Evolutionary conservation across 2,888 invertebrate genomes (phyloP).

Genomic region (Meghimatium bilineatum): DNA sequence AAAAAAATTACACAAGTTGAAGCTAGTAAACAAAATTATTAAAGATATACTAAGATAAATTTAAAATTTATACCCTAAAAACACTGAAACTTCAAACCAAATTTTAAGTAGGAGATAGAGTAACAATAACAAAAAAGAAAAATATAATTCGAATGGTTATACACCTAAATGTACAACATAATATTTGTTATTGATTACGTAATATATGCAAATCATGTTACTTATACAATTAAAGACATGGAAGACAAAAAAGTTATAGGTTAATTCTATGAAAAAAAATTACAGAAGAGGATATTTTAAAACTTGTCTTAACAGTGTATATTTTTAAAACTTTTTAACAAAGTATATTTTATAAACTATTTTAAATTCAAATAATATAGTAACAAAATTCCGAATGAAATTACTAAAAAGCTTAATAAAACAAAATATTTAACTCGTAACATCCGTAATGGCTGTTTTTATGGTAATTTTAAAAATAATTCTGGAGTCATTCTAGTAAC

Average conservation of each 20-base stretch:
- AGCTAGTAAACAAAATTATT: background rate
- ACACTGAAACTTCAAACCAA: background rate
- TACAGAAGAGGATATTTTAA: background rate
- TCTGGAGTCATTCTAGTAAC: too few species aligned
- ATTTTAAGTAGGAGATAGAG: background rate
- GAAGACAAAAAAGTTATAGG: background rate
- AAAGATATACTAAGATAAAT: background rate
- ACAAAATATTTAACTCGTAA: too few species aligned
- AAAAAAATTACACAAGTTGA: background rate
- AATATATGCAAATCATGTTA: too few species aligned
- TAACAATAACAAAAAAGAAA: background rate
- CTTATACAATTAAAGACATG: background rate
- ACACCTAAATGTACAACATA: background rate
- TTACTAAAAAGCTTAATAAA: too few species aligned
- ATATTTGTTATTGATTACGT: background rate
- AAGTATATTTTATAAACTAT: too few species aligned
- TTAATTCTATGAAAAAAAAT: background rate
- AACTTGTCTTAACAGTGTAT: too few species aligned
- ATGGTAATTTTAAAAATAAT: too few species aligned
- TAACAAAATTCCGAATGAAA: too few species aligned
- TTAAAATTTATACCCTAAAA: background rate
- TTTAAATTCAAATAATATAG: too few species aligned
- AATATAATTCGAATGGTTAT: background rate
- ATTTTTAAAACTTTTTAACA: too few species aligned
- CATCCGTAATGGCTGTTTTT: too few species aligned